A percentile compares a stretch with the other conserved stretches of the same genome.
Conservation (phyloP, 2,113 vertebrate genomes). For the Oncorhynchus gorbuscha region DNA sequence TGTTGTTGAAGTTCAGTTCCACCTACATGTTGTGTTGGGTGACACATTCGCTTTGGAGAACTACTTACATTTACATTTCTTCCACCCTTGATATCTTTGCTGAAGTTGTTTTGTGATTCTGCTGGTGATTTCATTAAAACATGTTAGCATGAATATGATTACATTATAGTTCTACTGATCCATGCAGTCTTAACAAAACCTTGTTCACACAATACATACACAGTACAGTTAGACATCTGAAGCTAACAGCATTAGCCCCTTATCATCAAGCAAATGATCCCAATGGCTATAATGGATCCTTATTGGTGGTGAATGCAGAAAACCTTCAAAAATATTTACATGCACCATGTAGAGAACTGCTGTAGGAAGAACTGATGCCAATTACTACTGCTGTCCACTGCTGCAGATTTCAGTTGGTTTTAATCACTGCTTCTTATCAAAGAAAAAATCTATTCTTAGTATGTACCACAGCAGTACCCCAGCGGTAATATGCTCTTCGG, state of each 20-base stretch:
- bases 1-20: no score
- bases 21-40: no score
- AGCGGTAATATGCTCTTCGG: no score
- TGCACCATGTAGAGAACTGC: neutral
- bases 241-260: neutral
- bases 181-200: neutral
- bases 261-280: no score
- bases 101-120: no score
- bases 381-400: neutral
- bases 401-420: neutral
- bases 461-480: no score
- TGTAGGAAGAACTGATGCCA: neutral
- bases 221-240: neutral
- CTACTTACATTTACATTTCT: no score
- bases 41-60: no score
- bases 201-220: neutral
- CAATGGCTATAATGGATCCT: neutral
- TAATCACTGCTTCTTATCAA: neutral
- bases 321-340: neutral
- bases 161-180: neutral
- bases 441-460: neutral
- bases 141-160: conserved; percentile 82
- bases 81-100: no score
- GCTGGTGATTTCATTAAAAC: no score
- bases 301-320: neutral